Percentiles rank a stretch among this genome's conserved stretches.
Conservation (phyloP, 1,140 invertebrate genomes). For the Dendrolimus punctatus region DNA sequence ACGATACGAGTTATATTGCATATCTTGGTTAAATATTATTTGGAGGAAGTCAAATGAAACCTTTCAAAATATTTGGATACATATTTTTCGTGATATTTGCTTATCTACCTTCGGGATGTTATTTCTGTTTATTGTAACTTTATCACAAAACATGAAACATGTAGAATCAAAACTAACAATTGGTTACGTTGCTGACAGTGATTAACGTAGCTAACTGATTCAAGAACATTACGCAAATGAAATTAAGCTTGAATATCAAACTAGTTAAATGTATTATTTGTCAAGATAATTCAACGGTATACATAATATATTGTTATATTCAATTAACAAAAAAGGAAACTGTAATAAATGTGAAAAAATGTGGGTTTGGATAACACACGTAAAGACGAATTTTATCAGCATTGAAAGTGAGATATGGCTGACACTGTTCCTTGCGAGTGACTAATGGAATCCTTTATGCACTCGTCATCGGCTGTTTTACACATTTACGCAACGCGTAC, state of each 20-base stretch:
- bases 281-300: constrained; percentile 1
- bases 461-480: constrained; percentile 8
- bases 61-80: no score
- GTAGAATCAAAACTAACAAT: not conserved
- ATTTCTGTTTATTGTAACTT: not conserved
- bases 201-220: constrained; percentile 12
- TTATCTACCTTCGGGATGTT: no score
- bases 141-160: not conserved
- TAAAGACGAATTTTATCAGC: not conserved
- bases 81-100: no score
- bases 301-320: constrained; percentile 5
- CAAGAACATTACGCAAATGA: constrained; percentile 5
- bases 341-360: constrained; percentile 1
- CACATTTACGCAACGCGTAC: constrained; percentile 13
- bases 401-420: constrained; percentile 4
- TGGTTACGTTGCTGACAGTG: not conserved
- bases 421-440: constrained; percentile 7
- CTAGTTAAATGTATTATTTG: constrained; percentile 8
- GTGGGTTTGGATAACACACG: not conserved
- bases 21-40: no score
- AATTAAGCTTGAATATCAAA: constrained; percentile 8
- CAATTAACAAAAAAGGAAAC: constrained; percentile 5
- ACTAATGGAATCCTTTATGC: constrained; percentile 11
- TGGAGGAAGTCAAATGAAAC: no score
- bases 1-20: no score